phyloP scores from a whole-genome alignment of 2,888 invertebrate species.

The Craniophora ligustri region DNA sequence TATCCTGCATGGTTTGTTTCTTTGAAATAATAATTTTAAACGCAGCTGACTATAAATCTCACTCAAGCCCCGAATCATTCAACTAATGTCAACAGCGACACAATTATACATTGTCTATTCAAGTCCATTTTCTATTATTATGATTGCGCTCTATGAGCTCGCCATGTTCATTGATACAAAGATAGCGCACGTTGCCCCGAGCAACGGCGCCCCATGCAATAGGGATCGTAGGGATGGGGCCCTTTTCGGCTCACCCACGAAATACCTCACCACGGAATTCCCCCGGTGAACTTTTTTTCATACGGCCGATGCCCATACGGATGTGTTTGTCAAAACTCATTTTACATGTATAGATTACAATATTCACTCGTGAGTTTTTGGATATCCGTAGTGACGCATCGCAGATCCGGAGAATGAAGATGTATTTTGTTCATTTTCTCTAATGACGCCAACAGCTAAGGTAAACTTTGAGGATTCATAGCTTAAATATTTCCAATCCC shows the following conservation, averaged over 20 bases:
- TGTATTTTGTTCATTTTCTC: slow-evolving; percentile 14
- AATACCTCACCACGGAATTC: slow-evolving; percentile 78
- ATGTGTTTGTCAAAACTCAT: slow-evolving; percentile 42
- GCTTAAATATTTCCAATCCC: slow-evolving; percentile 48
- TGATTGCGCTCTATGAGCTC: slow-evolving; percentile 60
- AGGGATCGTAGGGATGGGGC: slow-evolving; percentile 77
- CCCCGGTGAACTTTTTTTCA: slow-evolving; percentile 76
- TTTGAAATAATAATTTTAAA: slow-evolving; percentile 40
- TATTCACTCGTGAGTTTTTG: slow-evolving; percentile 22
- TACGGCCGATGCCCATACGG: slow-evolving; percentile 56
- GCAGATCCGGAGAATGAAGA: background rate
- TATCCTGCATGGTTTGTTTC: slow-evolving; percentile 51
- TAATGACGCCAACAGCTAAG: slow-evolving; percentile 13
- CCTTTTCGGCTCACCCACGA: slow-evolving; percentile 76
- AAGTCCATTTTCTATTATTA: slow-evolving; percentile 71
- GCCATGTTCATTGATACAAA: slow-evolving; percentile 73
- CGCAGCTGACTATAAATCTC: slow-evolving; percentile 74
- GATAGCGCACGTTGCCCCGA: slow-evolving; percentile 76
- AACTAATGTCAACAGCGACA: slow-evolving; percentile 76
- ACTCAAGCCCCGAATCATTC: slow-evolving; percentile 71
- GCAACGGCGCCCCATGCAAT: slow-evolving; percentile 71
- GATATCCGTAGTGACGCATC: slow-evolving; percentile 13
- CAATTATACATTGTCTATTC: slow-evolving; percentile 76
- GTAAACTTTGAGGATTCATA: slow-evolving; percentile 37
- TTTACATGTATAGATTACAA: slow-evolving; percentile 22